A percentile compares a stretch with the other conserved stretches of the same genome.
phyloP scores from a whole-genome alignment of 2,797 vertebrate genomes.

The Dermochelys coriacea region DNA sequence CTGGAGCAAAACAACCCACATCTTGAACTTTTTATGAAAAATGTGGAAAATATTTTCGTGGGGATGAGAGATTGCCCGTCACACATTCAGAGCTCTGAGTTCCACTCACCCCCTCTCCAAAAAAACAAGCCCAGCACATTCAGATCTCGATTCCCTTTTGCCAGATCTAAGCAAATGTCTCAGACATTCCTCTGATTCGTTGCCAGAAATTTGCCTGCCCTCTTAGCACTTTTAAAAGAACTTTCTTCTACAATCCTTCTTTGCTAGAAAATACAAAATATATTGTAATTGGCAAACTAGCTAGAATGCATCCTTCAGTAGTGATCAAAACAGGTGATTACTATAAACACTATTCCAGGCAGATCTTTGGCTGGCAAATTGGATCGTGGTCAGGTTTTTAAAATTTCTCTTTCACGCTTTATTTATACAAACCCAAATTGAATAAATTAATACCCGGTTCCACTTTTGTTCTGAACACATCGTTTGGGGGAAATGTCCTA shows the following conservation, averaged over 20 bases:
- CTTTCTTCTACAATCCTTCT: neutral
- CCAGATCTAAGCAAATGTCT: slow-evolving; percentile 22
- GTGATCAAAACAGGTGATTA: neutral
- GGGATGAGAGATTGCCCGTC: slow-evolving; percentile 75
- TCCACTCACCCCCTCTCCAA: slow-evolving; percentile 7
- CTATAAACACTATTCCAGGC: neutral
- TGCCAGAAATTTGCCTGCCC: neutral
- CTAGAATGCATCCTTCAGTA: neutral
- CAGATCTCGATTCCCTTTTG: neutral
- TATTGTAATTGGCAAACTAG: neutral
- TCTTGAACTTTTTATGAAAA: slow-evolving; percentile 83
- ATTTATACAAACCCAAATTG: neutral
- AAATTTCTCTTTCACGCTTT: neutral
- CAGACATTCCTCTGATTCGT: neutral
- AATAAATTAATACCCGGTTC: neutral
- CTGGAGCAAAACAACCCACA: slow-evolving; percentile 70
- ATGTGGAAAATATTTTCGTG: slow-evolving; percentile 82
- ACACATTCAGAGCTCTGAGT: slow-evolving; percentile 72
- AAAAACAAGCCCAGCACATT: neutral
- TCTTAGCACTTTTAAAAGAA: neutral
- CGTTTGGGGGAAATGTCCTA: no score
- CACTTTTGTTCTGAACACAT: neutral
- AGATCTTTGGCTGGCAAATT: neutral
- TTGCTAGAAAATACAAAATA: neutral
- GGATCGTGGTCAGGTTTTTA: neutral